Percentiles rank a stretch among this genome's conserved stretches.
Conservation (phyloP, 2,888 invertebrate species). For the Napeogenes inachia region DNA sequence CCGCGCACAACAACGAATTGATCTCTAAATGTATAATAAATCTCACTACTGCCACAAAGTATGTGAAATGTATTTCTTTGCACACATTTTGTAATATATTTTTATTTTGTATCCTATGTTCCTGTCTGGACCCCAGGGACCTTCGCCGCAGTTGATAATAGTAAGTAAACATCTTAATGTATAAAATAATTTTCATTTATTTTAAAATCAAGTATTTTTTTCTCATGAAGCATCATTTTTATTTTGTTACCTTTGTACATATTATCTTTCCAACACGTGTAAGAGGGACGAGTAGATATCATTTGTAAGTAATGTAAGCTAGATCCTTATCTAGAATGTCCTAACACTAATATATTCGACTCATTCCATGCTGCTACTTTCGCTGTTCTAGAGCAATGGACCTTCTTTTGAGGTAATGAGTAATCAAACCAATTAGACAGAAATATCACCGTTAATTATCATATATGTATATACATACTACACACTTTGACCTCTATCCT, state of each 20-base stretch:
- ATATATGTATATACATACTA: no score
- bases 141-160: conserved; percentile 74
- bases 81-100: conserved; percentile 36
- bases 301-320: not conserved
- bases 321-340: conserved; percentile 3
- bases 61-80: not conserved
- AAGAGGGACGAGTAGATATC: not conserved
- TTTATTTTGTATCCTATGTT: conserved; percentile 49
- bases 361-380: conserved; percentile 64
- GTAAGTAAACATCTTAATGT: conserved; percentile 52
- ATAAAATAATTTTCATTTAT: not conserved
- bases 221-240: not conserved
- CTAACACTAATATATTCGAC: conserved; percentile 30
- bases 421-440: conserved; percentile 1
- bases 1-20: no score
- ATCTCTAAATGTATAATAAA: no score
- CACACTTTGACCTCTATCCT: no score
- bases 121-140: conserved; percentile 54
- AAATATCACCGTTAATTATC: not conserved
- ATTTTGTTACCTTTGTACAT: no score
- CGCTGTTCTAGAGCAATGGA: conserved; percentile 61
- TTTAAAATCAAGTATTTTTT: not conserved
- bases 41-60: no score
- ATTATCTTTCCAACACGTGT: no score
- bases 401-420: conserved; percentile 79